phyloP scores from a whole-genome alignment of 2,888 invertebrate species.

The Trichogramma dendrolimi region DNA sequence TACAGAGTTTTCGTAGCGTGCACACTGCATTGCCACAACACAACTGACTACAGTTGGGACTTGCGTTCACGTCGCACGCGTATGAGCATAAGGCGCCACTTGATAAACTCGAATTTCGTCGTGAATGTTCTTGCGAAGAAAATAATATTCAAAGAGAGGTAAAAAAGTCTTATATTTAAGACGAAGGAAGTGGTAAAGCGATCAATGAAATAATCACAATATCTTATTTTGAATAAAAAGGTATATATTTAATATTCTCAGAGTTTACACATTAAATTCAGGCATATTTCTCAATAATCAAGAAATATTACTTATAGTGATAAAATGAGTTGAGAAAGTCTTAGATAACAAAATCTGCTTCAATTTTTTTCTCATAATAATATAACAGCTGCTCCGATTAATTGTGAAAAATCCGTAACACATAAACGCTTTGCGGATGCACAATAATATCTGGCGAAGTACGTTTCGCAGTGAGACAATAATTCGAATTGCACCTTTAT shows the following conservation, averaged over 20 bases:
- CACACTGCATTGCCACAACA: no score
- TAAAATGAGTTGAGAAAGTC: constrained; percentile 14
- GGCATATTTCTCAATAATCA: constrained; percentile 2
- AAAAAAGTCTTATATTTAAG: no score
- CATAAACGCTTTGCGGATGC: constrained; percentile 17
- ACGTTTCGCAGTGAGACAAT: constrained; percentile 21
- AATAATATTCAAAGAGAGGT: no score
- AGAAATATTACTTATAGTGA: constrained; percentile 20
- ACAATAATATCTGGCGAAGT: constrained; percentile 21
- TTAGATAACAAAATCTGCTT: constrained; percentile 16
- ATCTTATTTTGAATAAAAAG: constrained; percentile 17
- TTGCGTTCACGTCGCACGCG: no score
- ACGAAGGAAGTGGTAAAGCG: no score
- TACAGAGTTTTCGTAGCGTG: no score
- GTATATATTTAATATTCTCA: constrained; percentile 11
- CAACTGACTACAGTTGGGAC: no score
- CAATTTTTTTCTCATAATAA: constrained; percentile 20
- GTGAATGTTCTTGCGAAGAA: no score
- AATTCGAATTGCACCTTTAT: constrained; percentile 26
- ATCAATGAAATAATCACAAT: no score
- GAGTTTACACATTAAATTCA: constrained; percentile 9
- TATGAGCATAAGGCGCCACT: no score
- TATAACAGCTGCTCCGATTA: constrained; percentile 15
- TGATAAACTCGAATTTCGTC: no score
- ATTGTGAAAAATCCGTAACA: constrained; percentile 18